Conservation (phyloP, 2,797 vertebrate species). For the Pelochelys cantorii region DNA sequence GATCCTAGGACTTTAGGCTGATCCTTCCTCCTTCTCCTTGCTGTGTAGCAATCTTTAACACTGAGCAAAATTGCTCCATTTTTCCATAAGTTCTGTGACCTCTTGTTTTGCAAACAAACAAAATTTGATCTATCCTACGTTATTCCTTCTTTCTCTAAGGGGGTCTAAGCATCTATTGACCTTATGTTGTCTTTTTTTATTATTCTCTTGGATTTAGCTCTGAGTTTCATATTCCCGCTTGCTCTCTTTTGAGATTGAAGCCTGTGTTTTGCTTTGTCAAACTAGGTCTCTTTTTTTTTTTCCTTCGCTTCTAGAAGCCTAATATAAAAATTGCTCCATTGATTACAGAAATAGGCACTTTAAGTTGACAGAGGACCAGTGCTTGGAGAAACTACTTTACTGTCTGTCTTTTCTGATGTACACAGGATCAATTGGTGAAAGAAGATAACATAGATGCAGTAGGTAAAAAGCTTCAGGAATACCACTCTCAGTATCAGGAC, state of each 20-base stretch:
- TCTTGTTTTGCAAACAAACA: background rate
- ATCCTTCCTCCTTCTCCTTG: background rate
- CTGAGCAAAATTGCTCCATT: background rate
- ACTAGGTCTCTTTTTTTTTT: accelerated
- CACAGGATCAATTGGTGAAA: slow-evolving; percentile 95
- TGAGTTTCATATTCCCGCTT: background rate
- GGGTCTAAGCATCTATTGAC: background rate
- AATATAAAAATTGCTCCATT: slow-evolving; percentile 1
- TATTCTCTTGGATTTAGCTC: background rate
- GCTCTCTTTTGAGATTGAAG: background rate
- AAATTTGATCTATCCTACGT: background rate
- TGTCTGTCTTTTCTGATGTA: slow-evolving; percentile 54
- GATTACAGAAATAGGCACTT: slow-evolving; percentile 37
- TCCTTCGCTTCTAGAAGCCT: slow-evolving; percentile 12
- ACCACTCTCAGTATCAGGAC: slow-evolving; percentile 94
- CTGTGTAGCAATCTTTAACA: background rate
- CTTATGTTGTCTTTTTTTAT: background rate
- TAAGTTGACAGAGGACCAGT: slow-evolving; percentile 19
- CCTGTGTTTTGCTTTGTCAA: background rate
- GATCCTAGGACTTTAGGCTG: background rate
- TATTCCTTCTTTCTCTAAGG: background rate
- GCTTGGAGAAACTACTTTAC: slow-evolving; percentile 15
- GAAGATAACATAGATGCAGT: slow-evolving; percentile 96
- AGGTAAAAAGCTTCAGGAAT: slow-evolving; percentile 96
- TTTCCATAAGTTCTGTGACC: background rate